These are phyloP conservation scores for Drosophila trapezifrons DNA, from an alignment of 1,140 invertebrate species.

Conservation along the genomic window DNA sequence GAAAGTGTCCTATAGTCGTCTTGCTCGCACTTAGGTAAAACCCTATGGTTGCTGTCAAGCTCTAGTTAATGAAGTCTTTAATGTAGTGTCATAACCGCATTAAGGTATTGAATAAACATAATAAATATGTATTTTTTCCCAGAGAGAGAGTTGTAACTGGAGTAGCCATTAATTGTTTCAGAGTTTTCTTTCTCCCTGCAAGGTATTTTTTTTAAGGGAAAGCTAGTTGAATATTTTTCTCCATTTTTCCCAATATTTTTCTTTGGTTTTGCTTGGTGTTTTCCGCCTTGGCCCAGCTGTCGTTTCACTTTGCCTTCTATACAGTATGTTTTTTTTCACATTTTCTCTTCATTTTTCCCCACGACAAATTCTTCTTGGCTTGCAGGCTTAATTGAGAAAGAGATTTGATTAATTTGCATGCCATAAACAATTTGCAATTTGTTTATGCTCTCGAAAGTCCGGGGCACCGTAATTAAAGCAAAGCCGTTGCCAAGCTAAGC, in stretches of 20 bases:
- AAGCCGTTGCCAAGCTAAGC: conserved; percentile 64
- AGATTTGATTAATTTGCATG: conserved; percentile 81
- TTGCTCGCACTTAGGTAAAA: too few relatives aligned
- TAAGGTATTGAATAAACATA: not conserved
- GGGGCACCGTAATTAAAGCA: conserved; percentile 73
- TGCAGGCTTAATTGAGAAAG: conserved; percentile 72
- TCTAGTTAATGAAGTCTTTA: too few relatives aligned
- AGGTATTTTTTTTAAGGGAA: not conserved
- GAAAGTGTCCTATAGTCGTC: too few relatives aligned
- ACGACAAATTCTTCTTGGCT: conserved; percentile 15
- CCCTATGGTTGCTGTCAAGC: too few relatives aligned
- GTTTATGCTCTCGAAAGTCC: conserved; percentile 74
- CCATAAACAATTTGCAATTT: conserved; percentile 81
- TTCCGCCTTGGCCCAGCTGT: not conserved
- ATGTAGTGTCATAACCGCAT: too few relatives aligned
- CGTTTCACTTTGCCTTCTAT: conserved; percentile 11
- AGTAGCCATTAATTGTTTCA: not conserved
- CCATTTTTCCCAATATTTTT: conserved; percentile 1
- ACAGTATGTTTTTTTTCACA: not conserved
- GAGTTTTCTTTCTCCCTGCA: not conserved
- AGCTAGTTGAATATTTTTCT: not conserved
- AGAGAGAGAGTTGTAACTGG: not conserved
- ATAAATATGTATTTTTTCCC: not conserved
- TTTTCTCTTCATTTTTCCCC: conserved; percentile 2
- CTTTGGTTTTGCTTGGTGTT: not conserved